Percentiles rank a stretch among this genome's conserved stretches.
Evolutionary conservation across 2,113 vertebrate species (phyloP).

Genomic region (Corythornis madagascariensis): DNA sequence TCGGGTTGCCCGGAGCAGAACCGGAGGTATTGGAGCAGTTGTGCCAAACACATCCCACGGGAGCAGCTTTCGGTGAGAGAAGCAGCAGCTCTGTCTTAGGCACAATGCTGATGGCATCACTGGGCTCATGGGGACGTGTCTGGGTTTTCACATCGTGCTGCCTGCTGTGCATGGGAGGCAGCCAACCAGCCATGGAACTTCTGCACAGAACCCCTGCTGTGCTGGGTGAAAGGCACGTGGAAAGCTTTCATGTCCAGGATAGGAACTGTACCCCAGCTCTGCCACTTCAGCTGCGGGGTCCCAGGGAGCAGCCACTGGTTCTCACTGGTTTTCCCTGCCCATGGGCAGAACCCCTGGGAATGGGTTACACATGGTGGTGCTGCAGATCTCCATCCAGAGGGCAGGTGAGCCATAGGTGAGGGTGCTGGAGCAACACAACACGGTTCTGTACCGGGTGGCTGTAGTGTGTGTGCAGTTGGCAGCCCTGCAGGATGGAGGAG

Average conservation of each 20-base stretch:
- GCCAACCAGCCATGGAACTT: not conserved
- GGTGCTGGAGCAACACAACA: not conserved
- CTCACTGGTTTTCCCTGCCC: too few species aligned
- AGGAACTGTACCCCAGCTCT: not conserved
- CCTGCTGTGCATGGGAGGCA: not conserved
- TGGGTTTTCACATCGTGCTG: not conserved
- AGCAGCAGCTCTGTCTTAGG: not conserved
- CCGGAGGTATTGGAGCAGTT: not conserved
- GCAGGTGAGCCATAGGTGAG: too few species aligned
- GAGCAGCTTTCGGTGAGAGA: not conserved
- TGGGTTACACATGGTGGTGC: rapidly evolving
- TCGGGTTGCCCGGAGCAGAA: not conserved
- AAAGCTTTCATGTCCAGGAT: not conserved
- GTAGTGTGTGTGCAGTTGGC: not conserved
- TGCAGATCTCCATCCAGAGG: not conserved
- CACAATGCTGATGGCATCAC: not conserved
- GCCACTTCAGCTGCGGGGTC: not conserved
- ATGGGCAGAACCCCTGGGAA: not conserved
- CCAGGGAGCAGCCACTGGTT: not conserved
- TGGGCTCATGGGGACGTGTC: not conserved
- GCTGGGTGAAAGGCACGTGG: not conserved
- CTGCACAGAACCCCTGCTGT: not conserved
- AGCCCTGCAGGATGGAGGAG: not conserved
- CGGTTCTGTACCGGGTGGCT: not conserved
- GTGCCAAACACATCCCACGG: not conserved